Base-by-base conservation (phyloP, 2,113 vertebrate species). In the Onychostruthus taczanowskii region DNA sequence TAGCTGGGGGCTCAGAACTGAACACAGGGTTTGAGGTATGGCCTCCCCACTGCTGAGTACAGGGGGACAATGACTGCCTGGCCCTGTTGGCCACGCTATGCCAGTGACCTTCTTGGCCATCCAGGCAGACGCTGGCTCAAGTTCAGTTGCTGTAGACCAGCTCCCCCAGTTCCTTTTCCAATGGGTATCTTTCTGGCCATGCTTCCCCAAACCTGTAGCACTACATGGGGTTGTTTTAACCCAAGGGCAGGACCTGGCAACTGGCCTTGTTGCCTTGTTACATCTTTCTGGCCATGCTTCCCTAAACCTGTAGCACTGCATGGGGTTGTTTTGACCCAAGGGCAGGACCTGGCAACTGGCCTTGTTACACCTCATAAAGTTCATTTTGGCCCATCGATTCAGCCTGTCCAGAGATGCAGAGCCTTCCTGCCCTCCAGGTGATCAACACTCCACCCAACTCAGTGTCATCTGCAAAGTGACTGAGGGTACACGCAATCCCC, bases 11-110 rank as follows among this genome's bases (percentile, higher is more conserved):
- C 21, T 11, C 46, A 35, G 35, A 84, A 35, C n/a, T 20, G 43
- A 28, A 10, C 22, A 20, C 33, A 41, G 35, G 4, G 11, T 2
- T 81, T 0, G 0, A 33, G 27, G 5, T n/a, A 30, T 0, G 0
- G 30, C 55, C 43, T 64, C 62, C 43, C 8, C 31, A 24, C 7
- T 30, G 20, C 19, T 0, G 0, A n/a, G 6, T 49, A 16, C 10
- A 37, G n/a, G 7, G 3, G 8, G 1, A 30, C 3, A 1, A 49
- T 47, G 33, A 9, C 66, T 59, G 6, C 27, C 20, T 53, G 4
- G 2, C 82, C 20, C 81, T 68, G 9, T 24, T 87, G 49, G 66
- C 49, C 41, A 56, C 9, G 5, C 9, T 23, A 0, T 69, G 35
- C 31, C 44, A 2, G 2, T 41, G 59, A 31, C 55, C 13, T 10